Percentiles rank a stretch among this genome's conserved stretches.
Evolutionary conservation across 92 coral and sea anemone genomes (phyloP).

Genomic region (Nematostella vectensis): DNA sequence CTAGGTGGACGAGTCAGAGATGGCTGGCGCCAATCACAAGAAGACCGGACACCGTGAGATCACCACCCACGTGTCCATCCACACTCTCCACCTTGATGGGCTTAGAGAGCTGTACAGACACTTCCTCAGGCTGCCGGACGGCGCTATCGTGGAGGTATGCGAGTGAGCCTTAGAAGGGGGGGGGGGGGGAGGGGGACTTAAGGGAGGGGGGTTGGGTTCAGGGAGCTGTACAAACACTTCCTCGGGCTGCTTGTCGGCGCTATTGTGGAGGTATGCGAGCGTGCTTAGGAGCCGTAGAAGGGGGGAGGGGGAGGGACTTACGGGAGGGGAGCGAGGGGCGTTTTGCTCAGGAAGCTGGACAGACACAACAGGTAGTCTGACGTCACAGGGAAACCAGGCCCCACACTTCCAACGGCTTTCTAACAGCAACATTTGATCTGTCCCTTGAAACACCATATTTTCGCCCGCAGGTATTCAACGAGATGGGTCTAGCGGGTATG

Average conservation of each 20-base stretch:
- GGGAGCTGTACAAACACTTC: conserved; percentile 86
- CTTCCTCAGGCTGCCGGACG: conserved; percentile 91
- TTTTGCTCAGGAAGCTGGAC: conserved; percentile 77
- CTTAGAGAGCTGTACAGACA: conserved; percentile 83
- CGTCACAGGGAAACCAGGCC: too few relatives aligned
- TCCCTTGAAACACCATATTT: too few relatives aligned
- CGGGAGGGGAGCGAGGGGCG: too few relatives aligned
- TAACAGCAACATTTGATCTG: neutral
- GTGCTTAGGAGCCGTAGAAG: too few relatives aligned
- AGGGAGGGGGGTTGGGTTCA: conserved; percentile 86
- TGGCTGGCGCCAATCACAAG: conserved; percentile 53
- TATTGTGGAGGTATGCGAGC: conserved; percentile 77
- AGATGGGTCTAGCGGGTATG: conserved; percentile 91
- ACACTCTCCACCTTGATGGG: conserved; percentile 91
- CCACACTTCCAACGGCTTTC: neutral
- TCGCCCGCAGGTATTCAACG: conserved; percentile 92
- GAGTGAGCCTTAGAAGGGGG: neutral
- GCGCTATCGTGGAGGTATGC: conserved; percentile 93
- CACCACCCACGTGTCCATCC: conserved; percentile 95
- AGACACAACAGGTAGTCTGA: too few relatives aligned
- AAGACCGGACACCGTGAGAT: conserved; percentile 83
- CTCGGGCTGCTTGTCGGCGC: conserved; percentile 95
- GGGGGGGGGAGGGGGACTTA: too few relatives aligned
- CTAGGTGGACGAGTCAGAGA: conserved; percentile 81
- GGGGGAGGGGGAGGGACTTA: too few relatives aligned